These are phyloP conservation scores for Lordiphosa mommai DNA, from an alignment of 1,140 invertebrate species.

Conservation along the genomic window DNA sequence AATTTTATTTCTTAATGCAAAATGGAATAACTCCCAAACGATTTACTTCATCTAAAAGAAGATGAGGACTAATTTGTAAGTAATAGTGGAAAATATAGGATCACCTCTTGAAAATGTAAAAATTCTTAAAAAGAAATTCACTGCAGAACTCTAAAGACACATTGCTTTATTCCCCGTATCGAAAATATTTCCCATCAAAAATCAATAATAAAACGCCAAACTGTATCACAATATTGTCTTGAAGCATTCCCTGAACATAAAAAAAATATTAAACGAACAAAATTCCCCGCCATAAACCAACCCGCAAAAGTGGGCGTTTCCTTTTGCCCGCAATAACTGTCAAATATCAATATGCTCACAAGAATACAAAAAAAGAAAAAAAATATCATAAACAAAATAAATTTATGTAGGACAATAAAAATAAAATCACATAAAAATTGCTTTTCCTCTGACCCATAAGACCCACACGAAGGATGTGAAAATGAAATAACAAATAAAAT, in stretches of 20 bases:
- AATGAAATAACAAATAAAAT: slow-evolving; percentile 23
- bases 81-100: no score
- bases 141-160: no score
- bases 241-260: not conserved
- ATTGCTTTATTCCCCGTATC: no score
- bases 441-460: not conserved
- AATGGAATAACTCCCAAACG: no score
- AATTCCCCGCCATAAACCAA: slow-evolving; percentile 51
- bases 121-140: no score
- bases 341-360: slow-evolving; percentile 55
- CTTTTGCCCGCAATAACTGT: slow-evolving; percentile 59
- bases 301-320: slow-evolving; percentile 63
- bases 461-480: slow-evolving; percentile 33
- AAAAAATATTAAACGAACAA: slow-evolving; percentile 6
- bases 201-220: no score
- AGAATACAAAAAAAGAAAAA: slow-evolving; percentile 17
- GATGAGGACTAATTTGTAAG: no score
- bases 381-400: slow-evolving; percentile 63
- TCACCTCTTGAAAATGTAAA: no score
- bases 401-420: slow-evolving; percentile 70
- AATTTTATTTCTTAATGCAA: no score
- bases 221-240: no score
- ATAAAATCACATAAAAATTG: slow-evolving; percentile 61
- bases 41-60: no score
- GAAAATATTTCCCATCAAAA: no score